Base-by-base conservation (phyloP, 35 echinoderm and acorn worm genomes). In the Chiridota heheva region DNA sequence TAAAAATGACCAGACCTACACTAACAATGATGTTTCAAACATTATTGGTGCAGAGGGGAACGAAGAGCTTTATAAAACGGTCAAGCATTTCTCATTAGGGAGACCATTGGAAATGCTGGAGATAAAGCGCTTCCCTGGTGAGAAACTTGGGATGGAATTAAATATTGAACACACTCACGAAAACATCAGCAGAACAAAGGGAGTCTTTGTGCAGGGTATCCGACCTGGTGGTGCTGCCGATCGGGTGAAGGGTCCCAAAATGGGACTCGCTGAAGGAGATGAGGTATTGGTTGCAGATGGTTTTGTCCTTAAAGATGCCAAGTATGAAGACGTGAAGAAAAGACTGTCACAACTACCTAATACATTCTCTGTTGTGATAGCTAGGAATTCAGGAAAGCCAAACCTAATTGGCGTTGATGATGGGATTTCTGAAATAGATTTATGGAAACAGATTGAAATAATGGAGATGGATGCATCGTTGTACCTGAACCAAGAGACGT, bases 61-160 rank as follows among this genome's bases (percentile, higher is more conserved):
- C 17, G 37, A 61, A 26, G 75, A 55, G 12, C 22, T 53, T 7
- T 36, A 20, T 13, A 55, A 25, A 43, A 63, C 28, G 40, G 41
- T 91, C 44, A 36, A 62, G 42, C 72, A 69, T 7, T 39, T 87
- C 42, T 48, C 76, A 3, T 29, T 36, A 63, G 82, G 59, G 4
- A 77, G 71, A 42, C 22, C 48, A 36, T 12, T 98, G 8, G 81
- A 88, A 39, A 49, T 89, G 7, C 30, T 98, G 28, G 49, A 74
- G 15, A 85, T 98, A 26, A 62, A 55, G 8, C 76, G 95, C 4
- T 79, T 55, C 20, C 71, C 66, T 55, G 95, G 89, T 27, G 93
- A 92, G 49, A 84, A 67, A 36, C 81, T 92, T 0, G 95, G 95
- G 48, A 98, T 98, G 95, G 89, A 89, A 7, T 39, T 98, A n/a